Evolutionary conservation across 2,113 vertebrate species (phyloP), one percentile per base, ranked within the genome.

Genomic region (Labrus mixtus): DNA sequence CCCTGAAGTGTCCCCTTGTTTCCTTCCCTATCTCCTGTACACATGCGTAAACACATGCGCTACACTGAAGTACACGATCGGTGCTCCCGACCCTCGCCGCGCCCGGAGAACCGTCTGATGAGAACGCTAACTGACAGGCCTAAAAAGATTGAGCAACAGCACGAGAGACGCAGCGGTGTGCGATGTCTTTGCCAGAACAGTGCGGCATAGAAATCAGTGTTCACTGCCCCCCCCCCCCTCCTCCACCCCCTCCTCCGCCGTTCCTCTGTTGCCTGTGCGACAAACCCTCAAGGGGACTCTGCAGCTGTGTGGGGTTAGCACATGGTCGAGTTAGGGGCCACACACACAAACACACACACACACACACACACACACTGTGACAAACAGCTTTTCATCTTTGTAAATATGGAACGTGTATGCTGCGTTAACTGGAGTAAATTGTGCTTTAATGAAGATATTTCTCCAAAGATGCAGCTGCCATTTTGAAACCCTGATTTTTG

Each of bases 231-330:
- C 61, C 13, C 56, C 48, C 8, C 11, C 33, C 12, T 10, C 15
- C 48, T 6, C n/a, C 8, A 7, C 9, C n/a, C 8, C 25, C 3
- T 17, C 36, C 37, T 41, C 33, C 70, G 20, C 85, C 69, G 71
- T 67, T 76, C 84, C 83, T 90, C 90, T 84, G 91, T 91, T 90
- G 91, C 90, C 92, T 81, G 89, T 89, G 88, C 76, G 78, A 91
- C 89, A 85, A 91, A 91, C 89, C 92, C 92, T 93, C 92, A 81
- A 91, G 92, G 92, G 92, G 88, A 68, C 89, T 87, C 76, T 92
- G 91, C 92, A 93, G 92, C 92, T 93, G 92, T 91, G 90, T 82
- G 79, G 81, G 88, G 92, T 93, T 93, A 92, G 91, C 89, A 89
- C 90, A 93, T 89, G 92, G 90, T 93, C 84, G 87, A 93, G 85